These are phyloP conservation scores for Drosophila subobscura DNA, from an alignment of 1,140 invertebrate genomes.

Conservation along the genomic window DNA sequence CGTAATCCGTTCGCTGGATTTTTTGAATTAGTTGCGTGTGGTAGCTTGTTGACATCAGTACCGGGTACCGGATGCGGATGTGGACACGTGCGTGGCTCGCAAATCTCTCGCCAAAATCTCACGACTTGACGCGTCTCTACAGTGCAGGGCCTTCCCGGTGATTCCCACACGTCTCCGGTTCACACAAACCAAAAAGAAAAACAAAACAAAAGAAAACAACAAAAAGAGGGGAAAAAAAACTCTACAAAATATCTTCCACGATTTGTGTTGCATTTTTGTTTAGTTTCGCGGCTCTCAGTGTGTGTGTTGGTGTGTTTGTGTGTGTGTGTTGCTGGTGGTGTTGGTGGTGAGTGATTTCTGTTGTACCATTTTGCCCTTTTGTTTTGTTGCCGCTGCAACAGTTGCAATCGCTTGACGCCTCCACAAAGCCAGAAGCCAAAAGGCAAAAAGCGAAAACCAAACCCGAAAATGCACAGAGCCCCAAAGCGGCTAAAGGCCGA, in stretches of 20 bases:
- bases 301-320: slow-evolving; percentile 23
- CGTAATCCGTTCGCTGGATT: slow-evolving; percentile 82
- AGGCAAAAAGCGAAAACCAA: neutral
- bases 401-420: slow-evolving; percentile 34
- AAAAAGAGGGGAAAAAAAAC: too few species aligned
- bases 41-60: slow-evolving; percentile 83
- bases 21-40: slow-evolving; percentile 83
- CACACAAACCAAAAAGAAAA: too few species aligned
- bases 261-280: slow-evolving; percentile 18
- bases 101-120: slow-evolving; percentile 16
- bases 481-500: slow-evolving; percentile 2
- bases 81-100: slow-evolving; percentile 50
- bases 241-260: too few species aligned
- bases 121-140: slow-evolving; percentile 12
- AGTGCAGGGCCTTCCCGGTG: slow-evolving; percentile 9
- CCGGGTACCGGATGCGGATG: slow-evolving; percentile 78
- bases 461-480: neutral
- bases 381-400: slow-evolving; percentile 41
- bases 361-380: neutral
- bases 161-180: slow-evolving; percentile 9
- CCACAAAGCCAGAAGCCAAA: slow-evolving; percentile 5
- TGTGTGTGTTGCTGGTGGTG: slow-evolving; percentile 2
- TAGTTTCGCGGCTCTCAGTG: neutral
- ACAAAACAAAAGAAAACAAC: too few species aligned
- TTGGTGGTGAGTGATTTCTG: slow-evolving; percentile 43